Evolutionary conservation across 2,113 vertebrate species (phyloP).

Genomic region (Cettia cetti): DNA sequence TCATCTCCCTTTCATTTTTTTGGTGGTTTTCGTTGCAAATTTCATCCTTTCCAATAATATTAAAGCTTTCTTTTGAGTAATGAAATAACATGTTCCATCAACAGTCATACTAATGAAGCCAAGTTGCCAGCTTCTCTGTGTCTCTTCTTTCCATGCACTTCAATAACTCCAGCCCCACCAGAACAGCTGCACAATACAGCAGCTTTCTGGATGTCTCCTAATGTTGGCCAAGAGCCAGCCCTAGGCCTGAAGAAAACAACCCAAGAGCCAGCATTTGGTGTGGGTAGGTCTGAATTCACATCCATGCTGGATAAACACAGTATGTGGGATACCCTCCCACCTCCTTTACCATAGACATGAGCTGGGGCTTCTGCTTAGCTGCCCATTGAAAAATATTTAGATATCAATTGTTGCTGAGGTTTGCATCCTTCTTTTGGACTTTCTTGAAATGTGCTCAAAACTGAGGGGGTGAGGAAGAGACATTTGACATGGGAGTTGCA

Average conservation of each 20-base stretch:
- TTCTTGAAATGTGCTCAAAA: background rate
- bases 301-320: background rate
- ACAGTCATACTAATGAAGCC: background rate
- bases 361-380: background rate
- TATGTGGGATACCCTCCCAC: background rate
- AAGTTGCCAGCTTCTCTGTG: background rate
- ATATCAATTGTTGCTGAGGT: background rate
- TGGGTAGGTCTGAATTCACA: background rate
- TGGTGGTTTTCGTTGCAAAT: background rate
- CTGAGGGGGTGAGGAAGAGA: background rate
- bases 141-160: background rate
- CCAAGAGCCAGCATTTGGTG: background rate
- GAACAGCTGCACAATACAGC: background rate
- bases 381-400: background rate
- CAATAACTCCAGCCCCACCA: background rate
- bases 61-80: background rate
- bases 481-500: background rate
- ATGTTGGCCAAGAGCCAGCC: background rate
- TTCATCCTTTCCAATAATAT: background rate
- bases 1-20: background rate
- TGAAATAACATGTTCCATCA: slow-evolving; percentile 42
- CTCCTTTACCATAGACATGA: background rate
- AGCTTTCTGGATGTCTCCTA: background rate
- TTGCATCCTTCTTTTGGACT: background rate
- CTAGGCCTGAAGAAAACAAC: background rate